phyloP scores from a whole-genome alignment of 2,797 vertebrate genomes.

The Myotis daubentonii region DNA sequence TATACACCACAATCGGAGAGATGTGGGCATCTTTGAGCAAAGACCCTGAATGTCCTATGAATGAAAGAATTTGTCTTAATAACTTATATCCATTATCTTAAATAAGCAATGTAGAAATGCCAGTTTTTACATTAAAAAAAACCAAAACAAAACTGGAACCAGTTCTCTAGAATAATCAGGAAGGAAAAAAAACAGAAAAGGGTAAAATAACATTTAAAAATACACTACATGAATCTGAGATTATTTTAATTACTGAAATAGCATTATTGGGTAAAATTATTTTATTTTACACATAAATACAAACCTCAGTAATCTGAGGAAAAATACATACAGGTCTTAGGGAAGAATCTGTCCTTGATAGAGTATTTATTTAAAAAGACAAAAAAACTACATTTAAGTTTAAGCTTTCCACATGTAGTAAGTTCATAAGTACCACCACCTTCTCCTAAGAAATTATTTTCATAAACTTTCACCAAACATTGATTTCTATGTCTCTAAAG shows the following conservation, averaged over 20 bases:
- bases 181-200: conserved; percentile 12
- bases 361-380: conserved; percentile 44
- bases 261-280: neutral
- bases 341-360: conserved; percentile 12
- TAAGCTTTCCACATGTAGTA: neutral
- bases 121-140: conserved; percentile 16
- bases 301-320: conserved; percentile 23
- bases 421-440: conserved; percentile 39
- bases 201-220: conserved; percentile 16
- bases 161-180: conserved; percentile 38
- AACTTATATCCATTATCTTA: conserved; percentile 43
- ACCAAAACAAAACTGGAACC: neutral
- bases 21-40: neutral
- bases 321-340: neutral
- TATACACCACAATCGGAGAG: neutral
- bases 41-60: neutral
- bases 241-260: conserved; percentile 41
- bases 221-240: neutral
- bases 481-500: conserved; percentile 19
- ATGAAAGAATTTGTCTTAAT: conserved; percentile 20
- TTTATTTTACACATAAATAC: conserved; percentile 37
- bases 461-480: conserved; percentile 22
- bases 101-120: conserved; percentile 31
- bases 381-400: neutral
- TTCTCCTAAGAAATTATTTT: conserved; percentile 25